Base-by-base conservation (phyloP, 2,113 vertebrate genomes). In the Pontoporia blainvillei region DNA sequence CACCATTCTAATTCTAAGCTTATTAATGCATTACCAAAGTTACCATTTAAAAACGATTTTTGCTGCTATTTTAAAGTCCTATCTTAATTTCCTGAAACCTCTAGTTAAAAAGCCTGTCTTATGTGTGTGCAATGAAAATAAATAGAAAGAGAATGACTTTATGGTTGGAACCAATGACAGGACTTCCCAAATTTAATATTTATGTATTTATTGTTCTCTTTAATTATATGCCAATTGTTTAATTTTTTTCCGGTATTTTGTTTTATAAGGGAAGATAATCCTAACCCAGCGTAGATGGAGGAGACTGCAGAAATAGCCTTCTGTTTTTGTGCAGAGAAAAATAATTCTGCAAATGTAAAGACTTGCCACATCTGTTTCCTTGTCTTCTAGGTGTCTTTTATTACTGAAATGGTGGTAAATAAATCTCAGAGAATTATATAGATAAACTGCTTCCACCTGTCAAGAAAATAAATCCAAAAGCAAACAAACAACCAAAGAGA, bases 11-110 rank as follows among this genome's bases (percentile, higher is more conserved):
- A 61, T 81, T 92, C 69, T 64, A 91, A 90, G 46, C 8, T 54
- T 95, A 92, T 81, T 66, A 71, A 76, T 93, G 39, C 41, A 83
- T 61, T 96, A 83, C 78, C 92, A 91, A 67, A 23, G 61, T 62
- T 92, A 69, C 3, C 49, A 66, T 78, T 76, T 27, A 73, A 66
- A 36, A 83, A 54, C 10, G 3, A 36, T 41, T 41, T 64, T 66
- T 73, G 76, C 36, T 87, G 34, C 12, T 92, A 57, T 62, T 90
- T 96, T 61, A 41, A 57, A 90, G 20, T 94, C 59, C 86, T 18
- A 73, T 54, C 39, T 44, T 14, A 91, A 71, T 75, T 87, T 29
- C 15, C 34, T 62, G 25, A 88, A 85, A 83, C 9, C 3, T 83
- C 25, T 87, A 62, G 69, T 67, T 89, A 49, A 91, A 75, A 86